These are phyloP conservation scores for Delphinus delphis DNA, from an alignment of 2,113 vertebrate genomes.

Conservation along the genomic window DNA sequence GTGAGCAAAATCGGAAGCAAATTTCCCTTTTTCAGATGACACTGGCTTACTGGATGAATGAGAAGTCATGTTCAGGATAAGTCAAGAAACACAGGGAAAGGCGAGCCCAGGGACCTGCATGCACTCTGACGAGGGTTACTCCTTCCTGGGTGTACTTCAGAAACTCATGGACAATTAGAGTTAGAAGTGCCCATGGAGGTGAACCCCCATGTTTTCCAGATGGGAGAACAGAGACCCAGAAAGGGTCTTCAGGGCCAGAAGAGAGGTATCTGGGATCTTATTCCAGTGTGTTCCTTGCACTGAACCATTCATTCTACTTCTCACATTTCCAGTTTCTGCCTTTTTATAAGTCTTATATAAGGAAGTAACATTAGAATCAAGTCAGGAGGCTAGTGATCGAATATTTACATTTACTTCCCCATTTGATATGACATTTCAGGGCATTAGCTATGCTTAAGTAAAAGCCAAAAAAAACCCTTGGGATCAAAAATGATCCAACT, in stretches of 20 bases:
- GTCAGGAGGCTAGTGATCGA: background rate
- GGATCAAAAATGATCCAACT: background rate
- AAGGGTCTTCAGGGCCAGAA: background rate
- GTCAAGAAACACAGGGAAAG: background rate
- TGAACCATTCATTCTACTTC: background rate
- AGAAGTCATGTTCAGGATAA: background rate
- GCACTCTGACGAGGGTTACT: too few relatives aligned
- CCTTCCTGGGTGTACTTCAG: background rate
- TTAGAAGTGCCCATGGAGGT: background rate
- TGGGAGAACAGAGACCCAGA: background rate
- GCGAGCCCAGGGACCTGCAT: background rate
- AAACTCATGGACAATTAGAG: background rate
- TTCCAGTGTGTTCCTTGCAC: background rate
- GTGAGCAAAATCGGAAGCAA: constrained; percentile 43
- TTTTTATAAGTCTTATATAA: background rate
- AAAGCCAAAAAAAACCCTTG: background rate
- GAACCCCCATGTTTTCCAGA: background rate
- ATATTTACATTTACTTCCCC: background rate
- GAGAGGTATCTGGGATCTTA: background rate
- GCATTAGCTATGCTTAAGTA: background rate
- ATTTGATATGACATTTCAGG: background rate
- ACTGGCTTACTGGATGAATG: background rate
- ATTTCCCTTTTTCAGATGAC: background rate
- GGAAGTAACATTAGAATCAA: background rate
- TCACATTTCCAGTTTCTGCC: background rate